Percentiles rank a stretch among this genome's conserved stretches.
phyloP scores from a whole-genome alignment of 2,113 vertebrate genomes.

The Colaptes auratus region DNA sequence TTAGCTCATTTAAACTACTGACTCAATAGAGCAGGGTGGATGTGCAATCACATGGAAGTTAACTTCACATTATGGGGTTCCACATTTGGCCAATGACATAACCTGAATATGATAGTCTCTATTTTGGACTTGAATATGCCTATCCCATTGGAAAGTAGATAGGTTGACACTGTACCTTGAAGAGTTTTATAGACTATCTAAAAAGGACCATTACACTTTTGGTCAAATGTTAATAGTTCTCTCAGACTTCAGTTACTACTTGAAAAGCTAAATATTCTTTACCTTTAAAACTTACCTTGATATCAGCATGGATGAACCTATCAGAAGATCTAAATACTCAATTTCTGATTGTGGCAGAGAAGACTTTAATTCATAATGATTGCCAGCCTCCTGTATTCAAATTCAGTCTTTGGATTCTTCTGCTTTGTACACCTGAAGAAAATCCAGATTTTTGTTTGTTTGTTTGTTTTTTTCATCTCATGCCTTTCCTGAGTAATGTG shows the following conservation, averaged over 20 bases:
- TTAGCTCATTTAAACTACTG: background rate
- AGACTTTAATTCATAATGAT: background rate
- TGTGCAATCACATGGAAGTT: background rate
- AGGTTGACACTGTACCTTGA: background rate
- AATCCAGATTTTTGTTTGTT: background rate
- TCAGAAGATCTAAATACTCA: background rate
- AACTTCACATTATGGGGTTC: background rate
- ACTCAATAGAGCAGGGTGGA: background rate
- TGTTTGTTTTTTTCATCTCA: background rate
- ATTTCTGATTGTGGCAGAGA: background rate
- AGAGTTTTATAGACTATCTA: background rate
- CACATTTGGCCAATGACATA: background rate
- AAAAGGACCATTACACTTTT: background rate
- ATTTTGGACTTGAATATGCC: background rate
- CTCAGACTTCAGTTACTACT: background rate
- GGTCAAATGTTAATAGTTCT: background rate
- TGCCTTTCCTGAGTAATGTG: background rate
- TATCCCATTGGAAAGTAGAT: background rate
- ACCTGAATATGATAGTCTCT: background rate
- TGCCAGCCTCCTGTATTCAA: background rate
- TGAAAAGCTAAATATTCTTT: background rate
- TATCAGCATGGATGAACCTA: background rate
- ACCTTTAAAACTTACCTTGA: background rate
- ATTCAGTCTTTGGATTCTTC: background rate
- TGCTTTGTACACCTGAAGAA: background rate